Evolutionary conservation across 2,888 invertebrate species (phyloP), one percentile per base, ranked within the genome.

Genomic region (Athrips mouffetella): DNA sequence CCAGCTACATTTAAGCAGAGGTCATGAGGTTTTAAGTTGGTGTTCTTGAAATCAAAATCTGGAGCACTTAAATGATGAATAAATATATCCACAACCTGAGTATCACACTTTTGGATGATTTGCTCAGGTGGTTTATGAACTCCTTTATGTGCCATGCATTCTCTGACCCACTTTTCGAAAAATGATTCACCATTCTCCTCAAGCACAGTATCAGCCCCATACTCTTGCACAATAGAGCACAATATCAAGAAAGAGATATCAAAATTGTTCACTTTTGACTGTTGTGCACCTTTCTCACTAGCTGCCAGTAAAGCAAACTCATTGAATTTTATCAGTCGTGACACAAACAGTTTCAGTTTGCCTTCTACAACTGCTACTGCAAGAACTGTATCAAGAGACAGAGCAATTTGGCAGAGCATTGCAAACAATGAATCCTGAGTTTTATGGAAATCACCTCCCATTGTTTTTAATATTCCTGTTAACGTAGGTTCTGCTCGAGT

Each of bases 221-320:
- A 97, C 51, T 94, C 94, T 86, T 98, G 98, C 1, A 96, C 95
- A 65, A 98, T 97, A 31, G 95, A 96, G 60, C 96, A 96, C 2
- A 98, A 86, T 92, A 98, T 96, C 25, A 98, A 86, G 71, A 98
- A 98, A 10, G 98, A 96, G 39, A 98, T 95, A 77, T 98, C 98
- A 85, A 98, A 98, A 45, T 97, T 89, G 66, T 96, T 92, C 0
- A 95, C 94, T 62, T 96, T 91, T 1, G 92, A 93, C 41, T 92
- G 92, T 1, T 80, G 67, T 1, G 96, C 92, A 7, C 91, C 90
- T 54, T 91, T 90, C 27, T 91, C 91, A 60, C 89, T 89, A 53
- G 93, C 93, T 41, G 91, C 91, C 66, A 93, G 92, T 64, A 97
- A 94, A 18, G 96, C 96, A 76, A 94, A 94, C 77, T 98, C 97